Evolutionary conservation across 2,888 invertebrate species (phyloP).

Genomic region (Hydropsyche betteni): DNA sequence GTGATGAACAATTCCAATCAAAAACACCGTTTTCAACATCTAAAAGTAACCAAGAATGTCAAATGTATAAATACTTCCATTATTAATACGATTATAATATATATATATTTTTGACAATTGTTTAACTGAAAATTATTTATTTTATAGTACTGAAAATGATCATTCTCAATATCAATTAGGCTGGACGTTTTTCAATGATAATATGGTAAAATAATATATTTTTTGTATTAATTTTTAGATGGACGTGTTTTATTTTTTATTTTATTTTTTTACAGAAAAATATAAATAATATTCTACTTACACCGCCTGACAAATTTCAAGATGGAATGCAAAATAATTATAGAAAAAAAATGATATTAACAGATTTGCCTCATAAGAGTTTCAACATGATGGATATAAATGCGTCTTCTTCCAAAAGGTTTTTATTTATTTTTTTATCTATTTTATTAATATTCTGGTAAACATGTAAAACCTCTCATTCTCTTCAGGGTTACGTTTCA

Average conservation of each 20-base stretch:
- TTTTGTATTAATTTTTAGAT: not conserved
- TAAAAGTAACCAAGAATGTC: too few species aligned
- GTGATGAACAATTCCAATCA: not conserved
- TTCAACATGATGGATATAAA: conserved; percentile 10
- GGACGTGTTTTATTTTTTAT: conserved; percentile 5
- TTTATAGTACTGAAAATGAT: conserved; percentile 61
- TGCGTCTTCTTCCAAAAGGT: conserved; percentile 23
- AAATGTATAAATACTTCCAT: too few species aligned
- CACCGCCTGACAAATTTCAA: conserved; percentile 61
- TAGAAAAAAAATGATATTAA: not conserved
- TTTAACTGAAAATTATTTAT: conserved; percentile 17
- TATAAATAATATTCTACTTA: conserved; percentile 65
- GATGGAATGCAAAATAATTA: conserved; percentile 51
- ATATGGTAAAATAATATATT: conserved; percentile 64
- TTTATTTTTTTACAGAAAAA: conserved; percentile 58
- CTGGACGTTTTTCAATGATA: conserved; percentile 77
- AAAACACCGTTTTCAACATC: too few species aligned
- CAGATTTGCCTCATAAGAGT: not conserved
- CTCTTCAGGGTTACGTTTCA: conserved; percentile 62
- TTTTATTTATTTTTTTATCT: conserved; percentile 42
- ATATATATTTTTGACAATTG: too few species aligned
- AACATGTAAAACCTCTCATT: too few species aligned
- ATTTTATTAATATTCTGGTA: not conserved
- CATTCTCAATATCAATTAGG: conserved; percentile 68
- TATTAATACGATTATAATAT: too few species aligned